These are phyloP conservation scores for Chrysogorgia sp. DNA, from an alignment of 92 coral and sea anemone species.

Conservation along the genomic window DNA sequence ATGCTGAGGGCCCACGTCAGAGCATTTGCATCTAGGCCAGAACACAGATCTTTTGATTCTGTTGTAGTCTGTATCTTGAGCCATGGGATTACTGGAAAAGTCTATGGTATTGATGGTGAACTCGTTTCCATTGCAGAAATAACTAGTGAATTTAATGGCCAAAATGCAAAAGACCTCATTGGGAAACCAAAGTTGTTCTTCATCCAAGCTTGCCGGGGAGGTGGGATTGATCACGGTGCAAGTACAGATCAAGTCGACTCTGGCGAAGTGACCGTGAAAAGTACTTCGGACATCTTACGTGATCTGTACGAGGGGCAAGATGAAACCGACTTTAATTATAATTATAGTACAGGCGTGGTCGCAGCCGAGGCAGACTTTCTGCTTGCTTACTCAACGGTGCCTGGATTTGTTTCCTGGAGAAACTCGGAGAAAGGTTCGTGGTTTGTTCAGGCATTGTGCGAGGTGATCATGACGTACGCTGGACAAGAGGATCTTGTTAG, in stretches of 20 bases:
- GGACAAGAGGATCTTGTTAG: slow-evolving; percentile 82
- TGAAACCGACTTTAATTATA: slow-evolving; percentile 64
- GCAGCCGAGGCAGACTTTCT: slow-evolving; percentile 95
- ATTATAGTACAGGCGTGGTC: slow-evolving; percentile 64
- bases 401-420: slow-evolving; percentile 99
- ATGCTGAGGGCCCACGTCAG: slow-evolving; percentile 64
- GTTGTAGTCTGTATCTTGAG: slow-evolving; percentile 90
- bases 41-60: slow-evolving; percentile 78
- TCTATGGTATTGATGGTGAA: slow-evolving; percentile 86
- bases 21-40: slow-evolving; percentile 70
- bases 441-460: slow-evolving; percentile 93
- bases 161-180: slow-evolving; percentile 77
- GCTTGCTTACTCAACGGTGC: slow-evolving; percentile 92
- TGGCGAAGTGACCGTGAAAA: slow-evolving; percentile 29
- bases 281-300: slow-evolving; percentile 63
- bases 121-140: slow-evolving; percentile 76
- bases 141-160: slow-evolving; percentile 83
- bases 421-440: slow-evolving; percentile 90
- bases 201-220: slow-evolving; percentile 97
- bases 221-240: slow-evolving; percentile 84
- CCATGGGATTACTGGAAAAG: slow-evolving; percentile 88
- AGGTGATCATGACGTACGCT: slow-evolving; percentile 75
- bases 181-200: slow-evolving; percentile 96
- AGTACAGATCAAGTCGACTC: slow-evolving; percentile 57
- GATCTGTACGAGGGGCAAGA: slow-evolving; percentile 67